A percentile compares a stretch with the other conserved stretches of the same genome.
Evolutionary conservation across 2,797 vertebrate genomes (phyloP).

Genomic region (Onychomys torridus): DNA sequence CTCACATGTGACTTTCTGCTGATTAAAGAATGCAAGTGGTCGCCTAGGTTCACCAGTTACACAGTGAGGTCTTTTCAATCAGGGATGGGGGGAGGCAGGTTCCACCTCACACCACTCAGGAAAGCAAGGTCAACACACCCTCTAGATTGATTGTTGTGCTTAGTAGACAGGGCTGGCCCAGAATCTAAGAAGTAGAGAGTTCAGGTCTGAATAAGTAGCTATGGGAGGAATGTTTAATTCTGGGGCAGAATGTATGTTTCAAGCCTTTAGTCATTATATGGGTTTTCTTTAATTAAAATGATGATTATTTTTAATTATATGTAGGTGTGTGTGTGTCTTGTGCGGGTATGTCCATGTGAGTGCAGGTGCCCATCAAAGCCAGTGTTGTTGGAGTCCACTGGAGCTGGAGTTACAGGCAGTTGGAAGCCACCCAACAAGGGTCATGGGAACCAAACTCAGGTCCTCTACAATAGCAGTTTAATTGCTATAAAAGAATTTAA

Average conservation of each 20-base stretch:
- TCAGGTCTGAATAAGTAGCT: neutral
- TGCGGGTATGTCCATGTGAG: neutral
- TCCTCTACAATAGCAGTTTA: neutral
- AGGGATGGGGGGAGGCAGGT: neutral
- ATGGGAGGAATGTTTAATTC: neutral
- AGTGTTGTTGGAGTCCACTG: neutral
- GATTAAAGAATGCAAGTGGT: constrained; percentile 20
- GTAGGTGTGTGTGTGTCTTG: neutral
- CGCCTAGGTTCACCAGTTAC: constrained; percentile 1
- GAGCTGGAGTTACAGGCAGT: neutral
- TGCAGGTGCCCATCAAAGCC: neutral
- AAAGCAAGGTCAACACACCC: neutral
- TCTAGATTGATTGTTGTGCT: constrained; percentile 1
- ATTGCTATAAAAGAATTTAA: neutral
- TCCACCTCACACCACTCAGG: neutral
- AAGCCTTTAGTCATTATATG: neutral
- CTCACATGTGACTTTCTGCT: neutral
- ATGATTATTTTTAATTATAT: neutral
- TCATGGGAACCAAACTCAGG: neutral
- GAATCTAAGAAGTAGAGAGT: neutral
- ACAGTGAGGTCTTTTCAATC: constrained; percentile 14
- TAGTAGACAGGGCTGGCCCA: neutral
- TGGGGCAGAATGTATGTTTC: neutral
- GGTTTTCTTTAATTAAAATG: neutral
- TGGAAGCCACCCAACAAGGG: neutral